These are phyloP conservation scores for Trogon surrucura DNA, from an alignment of 2,113 vertebrate species.

Conservation along the genomic window DNA sequence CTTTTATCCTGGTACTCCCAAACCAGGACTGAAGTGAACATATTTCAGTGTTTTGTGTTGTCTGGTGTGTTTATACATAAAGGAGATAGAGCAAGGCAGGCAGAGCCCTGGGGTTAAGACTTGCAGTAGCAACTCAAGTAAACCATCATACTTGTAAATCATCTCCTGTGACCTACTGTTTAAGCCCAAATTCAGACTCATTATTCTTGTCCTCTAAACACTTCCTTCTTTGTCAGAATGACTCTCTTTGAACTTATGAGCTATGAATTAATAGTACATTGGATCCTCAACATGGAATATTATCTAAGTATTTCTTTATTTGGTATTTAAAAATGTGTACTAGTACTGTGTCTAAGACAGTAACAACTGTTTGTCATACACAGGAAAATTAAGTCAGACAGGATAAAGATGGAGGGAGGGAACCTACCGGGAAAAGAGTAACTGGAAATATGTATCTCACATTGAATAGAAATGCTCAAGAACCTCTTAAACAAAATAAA, in stretches of 20 bases:
- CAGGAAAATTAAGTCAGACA: background rate
- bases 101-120: background rate
- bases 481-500: constrained; percentile 20
- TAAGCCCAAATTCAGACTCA: background rate
- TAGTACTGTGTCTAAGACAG: background rate
- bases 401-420: background rate
- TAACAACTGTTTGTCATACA: background rate
- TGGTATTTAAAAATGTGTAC: background rate
- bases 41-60: background rate
- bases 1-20: too few relatives aligned
- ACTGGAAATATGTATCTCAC: constrained; percentile 7
- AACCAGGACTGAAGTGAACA: background rate
- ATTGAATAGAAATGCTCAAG: constrained; percentile 29
- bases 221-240: background rate
- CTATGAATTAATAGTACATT: background rate
- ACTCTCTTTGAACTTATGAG: background rate
- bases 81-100: background rate
- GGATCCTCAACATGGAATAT: background rate
- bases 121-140: background rate
- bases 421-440: background rate
- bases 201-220: background rate
- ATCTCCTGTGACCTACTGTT: background rate
- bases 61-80: background rate
- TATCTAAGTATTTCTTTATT: background rate
- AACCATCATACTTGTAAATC: background rate